A percentile compares a stretch with the other conserved stretches of the same genome.
These are phyloP conservation scores for Aeoliscus strigatus DNA, from an alignment of 2,797 vertebrate species.

Conservation along the genomic window DNA sequence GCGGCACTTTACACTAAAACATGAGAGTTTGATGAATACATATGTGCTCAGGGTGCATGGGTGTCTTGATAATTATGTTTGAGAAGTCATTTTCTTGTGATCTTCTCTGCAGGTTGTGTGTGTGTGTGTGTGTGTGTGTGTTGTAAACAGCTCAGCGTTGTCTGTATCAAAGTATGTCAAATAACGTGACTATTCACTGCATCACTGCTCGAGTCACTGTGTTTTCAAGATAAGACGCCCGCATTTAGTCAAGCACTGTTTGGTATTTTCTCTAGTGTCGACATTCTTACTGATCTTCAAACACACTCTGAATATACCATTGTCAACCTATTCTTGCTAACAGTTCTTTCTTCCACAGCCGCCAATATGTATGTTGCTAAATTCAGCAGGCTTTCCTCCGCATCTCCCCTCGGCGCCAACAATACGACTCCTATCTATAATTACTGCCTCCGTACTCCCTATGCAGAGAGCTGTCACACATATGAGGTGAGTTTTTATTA, in stretches of 20 bases:
- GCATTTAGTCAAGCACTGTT: conserved; percentile 9
- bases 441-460: too few species aligned
- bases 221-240: conserved; percentile 2
- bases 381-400: background rate
- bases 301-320: background rate
- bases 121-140: conserved; percentile 15
- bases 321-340: background rate
- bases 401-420: background rate
- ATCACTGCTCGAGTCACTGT: conserved; percentile 1
- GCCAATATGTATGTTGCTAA: background rate
- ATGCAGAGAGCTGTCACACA: too few species aligned
- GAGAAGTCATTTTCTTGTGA: conserved; percentile 10
- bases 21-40: conserved; percentile 36
- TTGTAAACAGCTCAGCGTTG: conserved; percentile 24
- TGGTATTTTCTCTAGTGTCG: background rate
- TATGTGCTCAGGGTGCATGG: conserved; percentile 17
- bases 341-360: too few species aligned
- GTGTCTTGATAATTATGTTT: conserved; percentile 25
- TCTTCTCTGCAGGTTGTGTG: conserved; percentile 26
- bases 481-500: too few species aligned
- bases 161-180: conserved; percentile 25
- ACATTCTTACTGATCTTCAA: conserved; percentile 1
- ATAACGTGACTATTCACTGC: conserved; percentile 8
- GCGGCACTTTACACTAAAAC: conserved; percentile 32
- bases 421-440: too few species aligned